phyloP scores from a whole-genome alignment of 2,113 vertebrate genomes.

The Onychostruthus taczanowskii region DNA sequence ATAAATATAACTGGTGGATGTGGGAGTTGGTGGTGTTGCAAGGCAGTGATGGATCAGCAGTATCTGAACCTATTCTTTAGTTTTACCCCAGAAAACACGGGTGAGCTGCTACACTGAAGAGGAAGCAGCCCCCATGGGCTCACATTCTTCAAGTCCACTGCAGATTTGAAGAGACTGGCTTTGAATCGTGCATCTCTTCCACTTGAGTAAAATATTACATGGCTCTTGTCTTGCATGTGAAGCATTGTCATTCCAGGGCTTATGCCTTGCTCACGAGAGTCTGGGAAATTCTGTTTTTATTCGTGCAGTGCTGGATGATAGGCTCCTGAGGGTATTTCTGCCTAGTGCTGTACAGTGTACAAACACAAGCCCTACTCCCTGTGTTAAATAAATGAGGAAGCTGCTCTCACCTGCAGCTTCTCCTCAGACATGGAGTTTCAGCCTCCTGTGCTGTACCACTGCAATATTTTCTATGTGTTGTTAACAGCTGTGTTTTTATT shows the following conservation, averaged over 20 bases:
- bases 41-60: background rate
- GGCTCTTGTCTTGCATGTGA: background rate
- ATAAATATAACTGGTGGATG: background rate
- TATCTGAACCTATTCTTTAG: background rate
- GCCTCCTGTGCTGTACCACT: background rate
- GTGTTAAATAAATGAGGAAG: background rate
- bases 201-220: background rate
- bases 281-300: background rate
- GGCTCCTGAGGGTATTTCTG: background rate
- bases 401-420: background rate
- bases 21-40: background rate
- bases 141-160: background rate
- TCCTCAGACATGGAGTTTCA: background rate
- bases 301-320: background rate
- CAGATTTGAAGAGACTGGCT: background rate
- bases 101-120: background rate
- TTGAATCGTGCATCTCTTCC: background rate
- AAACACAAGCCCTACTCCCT: background rate
- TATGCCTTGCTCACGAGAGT: background rate
- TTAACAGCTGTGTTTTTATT: conserved; percentile 40
- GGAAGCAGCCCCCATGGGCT: background rate
- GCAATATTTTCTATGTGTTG: background rate
- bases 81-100: background rate
- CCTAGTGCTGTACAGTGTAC: background rate
- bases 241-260: background rate